phyloP scores from a whole-genome alignment of 2,113 vertebrate species.

The Sula dactylatra region DNA sequence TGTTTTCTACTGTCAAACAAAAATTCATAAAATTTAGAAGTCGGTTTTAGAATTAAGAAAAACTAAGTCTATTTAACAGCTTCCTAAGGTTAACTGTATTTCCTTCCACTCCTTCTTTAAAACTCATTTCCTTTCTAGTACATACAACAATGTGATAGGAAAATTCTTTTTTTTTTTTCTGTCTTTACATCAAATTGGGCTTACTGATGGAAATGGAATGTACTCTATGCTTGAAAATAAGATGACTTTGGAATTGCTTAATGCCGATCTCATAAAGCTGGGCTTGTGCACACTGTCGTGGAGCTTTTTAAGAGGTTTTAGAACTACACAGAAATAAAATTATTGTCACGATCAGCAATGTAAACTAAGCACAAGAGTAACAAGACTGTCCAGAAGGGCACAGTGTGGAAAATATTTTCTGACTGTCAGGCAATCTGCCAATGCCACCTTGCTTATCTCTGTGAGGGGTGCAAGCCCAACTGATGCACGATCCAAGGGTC shows the following conservation, averaged over 20 bases:
- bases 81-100: neutral
- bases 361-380: neutral
- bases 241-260: neutral
- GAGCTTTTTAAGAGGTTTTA: neutral
- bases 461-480: neutral
- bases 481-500: neutral
- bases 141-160: neutral
- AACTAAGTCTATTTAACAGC: neutral
- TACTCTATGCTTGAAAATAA: neutral
- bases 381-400: neutral
- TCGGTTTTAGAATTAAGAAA: neutral
- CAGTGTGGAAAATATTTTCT: neutral
- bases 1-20: neutral
- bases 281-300: accelerated
- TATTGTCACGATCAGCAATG: neutral
- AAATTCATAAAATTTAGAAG: neutral
- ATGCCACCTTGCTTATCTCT: neutral
- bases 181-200: neutral
- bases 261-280: neutral
- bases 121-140: neutral
- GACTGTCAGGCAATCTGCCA: neutral
- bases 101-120: neutral
- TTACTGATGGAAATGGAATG: neutral
- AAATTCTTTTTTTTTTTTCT: neutral
- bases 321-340: neutral